Percentiles rank a stretch among this genome's conserved stretches.
These are phyloP conservation scores for Mergus octosetaceus DNA, from an alignment of 2,797 vertebrate species.

Conservation along the genomic window DNA sequence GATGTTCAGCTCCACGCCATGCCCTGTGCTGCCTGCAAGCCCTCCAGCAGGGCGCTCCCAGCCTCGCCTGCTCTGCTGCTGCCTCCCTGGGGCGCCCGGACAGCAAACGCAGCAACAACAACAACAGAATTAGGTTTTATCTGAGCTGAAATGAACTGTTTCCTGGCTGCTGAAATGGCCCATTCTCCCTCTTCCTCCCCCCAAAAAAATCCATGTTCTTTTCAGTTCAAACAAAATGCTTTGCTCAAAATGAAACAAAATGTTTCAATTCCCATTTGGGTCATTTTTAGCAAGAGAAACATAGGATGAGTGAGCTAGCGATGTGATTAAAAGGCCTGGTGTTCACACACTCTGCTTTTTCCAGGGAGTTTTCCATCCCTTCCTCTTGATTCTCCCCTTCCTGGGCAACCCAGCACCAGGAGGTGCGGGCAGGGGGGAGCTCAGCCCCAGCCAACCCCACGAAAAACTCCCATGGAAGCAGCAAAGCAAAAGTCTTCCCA, in stretches of 20 bases:
- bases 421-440: neutral
- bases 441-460: neutral
- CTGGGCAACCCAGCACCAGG: neutral
- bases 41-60: neutral
- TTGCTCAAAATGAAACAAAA: constrained; percentile 50
- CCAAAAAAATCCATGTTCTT: neutral
- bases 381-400: neutral
- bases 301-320: neutral
- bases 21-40: neutral
- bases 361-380: neutral
- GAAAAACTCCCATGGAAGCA: neutral
- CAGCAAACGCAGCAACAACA: neutral
- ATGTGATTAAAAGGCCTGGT: neutral
- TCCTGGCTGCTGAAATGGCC: constrained; percentile 41
- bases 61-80: neutral
- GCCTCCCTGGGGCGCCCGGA: neutral
- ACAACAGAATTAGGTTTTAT: constrained; percentile 4
- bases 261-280: constrained; percentile 40
- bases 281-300: neutral
- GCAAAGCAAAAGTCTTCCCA: accelerated
- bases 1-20: accelerated
- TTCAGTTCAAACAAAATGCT: constrained; percentile 3
- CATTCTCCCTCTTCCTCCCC: neutral
- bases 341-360: neutral
- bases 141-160: constrained; percentile 21